A percentile compares a stretch with the other conserved stretches of the same genome.
phyloP scores from a whole-genome alignment of 2,888 invertebrate genomes.

The Troglohyphantes excavatus region DNA sequence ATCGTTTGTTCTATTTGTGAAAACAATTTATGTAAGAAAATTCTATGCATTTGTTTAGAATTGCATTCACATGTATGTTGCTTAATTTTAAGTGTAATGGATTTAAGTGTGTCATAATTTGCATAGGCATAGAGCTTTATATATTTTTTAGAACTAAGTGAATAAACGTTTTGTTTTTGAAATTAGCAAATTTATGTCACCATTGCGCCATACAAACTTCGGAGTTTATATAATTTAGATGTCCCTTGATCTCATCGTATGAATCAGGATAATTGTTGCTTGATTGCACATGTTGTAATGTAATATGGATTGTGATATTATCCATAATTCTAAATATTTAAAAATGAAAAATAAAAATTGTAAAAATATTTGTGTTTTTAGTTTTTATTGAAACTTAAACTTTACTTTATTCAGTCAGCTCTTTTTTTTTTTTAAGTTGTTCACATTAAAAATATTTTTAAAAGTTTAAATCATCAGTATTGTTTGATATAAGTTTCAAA shows the following conservation, averaged over 20 bases:
- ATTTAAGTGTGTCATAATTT: background rate
- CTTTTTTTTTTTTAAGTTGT: no score
- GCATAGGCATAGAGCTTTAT: conserved; percentile 10
- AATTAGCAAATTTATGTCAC: background rate
- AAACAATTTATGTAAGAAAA: no score
- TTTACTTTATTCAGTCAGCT: no score
- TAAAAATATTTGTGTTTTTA: background rate
- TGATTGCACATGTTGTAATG: conserved; percentile 29
- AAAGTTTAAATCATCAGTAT: no score
- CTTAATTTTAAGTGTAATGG: background rate
- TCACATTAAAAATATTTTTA: no score
- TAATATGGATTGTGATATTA: conserved; percentile 34
- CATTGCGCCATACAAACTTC: background rate
- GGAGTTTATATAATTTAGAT: conserved; percentile 14
- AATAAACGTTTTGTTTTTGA: conserved; percentile 39
- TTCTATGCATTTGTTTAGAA: background rate
- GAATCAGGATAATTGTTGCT: conserved; percentile 30
- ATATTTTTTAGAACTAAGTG: conserved; percentile 8
- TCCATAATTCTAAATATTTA: conserved; percentile 1
- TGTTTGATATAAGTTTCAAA: no score
- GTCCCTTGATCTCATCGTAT: conserved; percentile 35
- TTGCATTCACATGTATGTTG: background rate
- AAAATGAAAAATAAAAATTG: conserved; percentile 6
- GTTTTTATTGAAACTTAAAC: no score
- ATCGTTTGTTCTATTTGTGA: no score